phyloP scores from a whole-genome alignment of 2,113 vertebrate species.

The Neodon shergylaensis region DNA sequence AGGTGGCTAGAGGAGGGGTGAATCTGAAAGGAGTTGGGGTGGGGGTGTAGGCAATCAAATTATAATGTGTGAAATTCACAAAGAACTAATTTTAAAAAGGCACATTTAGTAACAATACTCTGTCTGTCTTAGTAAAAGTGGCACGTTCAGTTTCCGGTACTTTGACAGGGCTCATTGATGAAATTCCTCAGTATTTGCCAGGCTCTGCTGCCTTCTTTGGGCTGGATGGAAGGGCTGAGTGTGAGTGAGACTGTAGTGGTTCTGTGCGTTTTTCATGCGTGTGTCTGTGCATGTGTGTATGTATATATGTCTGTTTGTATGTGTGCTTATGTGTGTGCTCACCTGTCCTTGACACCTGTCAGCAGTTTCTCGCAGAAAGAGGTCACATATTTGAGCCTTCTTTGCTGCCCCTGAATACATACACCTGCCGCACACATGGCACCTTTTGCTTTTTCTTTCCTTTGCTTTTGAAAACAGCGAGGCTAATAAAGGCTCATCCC shows the following conservation, averaged over 20 bases:
- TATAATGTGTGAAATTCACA: not conserved
- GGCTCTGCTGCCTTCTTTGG: not conserved
- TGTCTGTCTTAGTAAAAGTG: not conserved
- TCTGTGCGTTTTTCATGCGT: not conserved
- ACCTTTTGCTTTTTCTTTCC: not conserved
- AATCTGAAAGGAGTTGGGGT: not conserved
- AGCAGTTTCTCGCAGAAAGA: not conserved
- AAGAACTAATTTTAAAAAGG: not conserved
- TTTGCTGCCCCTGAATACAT: not conserved
- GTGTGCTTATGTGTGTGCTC: not conserved
- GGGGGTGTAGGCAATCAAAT: not conserved
- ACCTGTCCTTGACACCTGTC: not conserved
- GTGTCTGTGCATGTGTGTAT: no score
- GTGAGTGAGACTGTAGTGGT: not conserved
- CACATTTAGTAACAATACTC: not conserved
- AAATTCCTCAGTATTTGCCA: no score
- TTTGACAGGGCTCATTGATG: not conserved
- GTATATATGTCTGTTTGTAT: not conserved
- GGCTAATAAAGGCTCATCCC: not conserved
- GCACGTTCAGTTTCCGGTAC: not conserved
- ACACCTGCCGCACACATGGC: not conserved
- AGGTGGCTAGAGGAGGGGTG: not conserved
- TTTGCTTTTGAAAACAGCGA: not conserved
- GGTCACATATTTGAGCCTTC: not conserved
- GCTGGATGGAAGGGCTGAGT: not conserved